Evolutionary conservation across 2,113 vertebrate species (phyloP).

Genomic region (Macrotus californicus): DNA sequence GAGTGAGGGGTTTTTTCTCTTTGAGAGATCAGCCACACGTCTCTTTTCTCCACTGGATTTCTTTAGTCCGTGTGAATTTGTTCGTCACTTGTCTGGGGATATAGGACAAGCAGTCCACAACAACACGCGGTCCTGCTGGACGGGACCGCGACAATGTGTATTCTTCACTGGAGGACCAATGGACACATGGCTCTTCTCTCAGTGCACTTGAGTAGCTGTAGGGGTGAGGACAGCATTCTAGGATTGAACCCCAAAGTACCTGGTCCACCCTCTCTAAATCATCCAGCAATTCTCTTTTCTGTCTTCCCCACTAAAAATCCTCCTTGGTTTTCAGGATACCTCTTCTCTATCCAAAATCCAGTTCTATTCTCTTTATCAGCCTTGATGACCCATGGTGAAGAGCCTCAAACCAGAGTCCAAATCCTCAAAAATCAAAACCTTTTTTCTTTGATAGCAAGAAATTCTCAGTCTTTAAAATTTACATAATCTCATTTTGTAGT

Average conservation of each 20-base stretch:
- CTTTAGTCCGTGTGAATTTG: too few relatives aligned
- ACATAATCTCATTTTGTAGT: neutral
- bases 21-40: too few relatives aligned
- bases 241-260: neutral
- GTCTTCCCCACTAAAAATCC: neutral
- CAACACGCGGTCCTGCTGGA: too few relatives aligned
- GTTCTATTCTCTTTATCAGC: neutral
- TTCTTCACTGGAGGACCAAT: neutral
- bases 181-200: neutral
- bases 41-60: too few relatives aligned
- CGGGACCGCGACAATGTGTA: too few relatives aligned
- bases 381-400: neutral
- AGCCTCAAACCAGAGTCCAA: neutral
- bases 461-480: slow-evolving; percentile 17
- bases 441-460: neutral
- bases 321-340: neutral
- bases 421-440: neutral
- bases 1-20: too few relatives aligned
- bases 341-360: neutral
- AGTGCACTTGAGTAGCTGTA: neutral
- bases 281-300: neutral
- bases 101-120: too few relatives aligned
- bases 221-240: neutral
- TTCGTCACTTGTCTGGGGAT: too few relatives aligned
- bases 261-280: neutral